Percentiles rank a stretch among this genome's conserved stretches.
phyloP scores from a whole-genome alignment of 2,888 invertebrate genomes.

The Saturnia japonica region DNA sequence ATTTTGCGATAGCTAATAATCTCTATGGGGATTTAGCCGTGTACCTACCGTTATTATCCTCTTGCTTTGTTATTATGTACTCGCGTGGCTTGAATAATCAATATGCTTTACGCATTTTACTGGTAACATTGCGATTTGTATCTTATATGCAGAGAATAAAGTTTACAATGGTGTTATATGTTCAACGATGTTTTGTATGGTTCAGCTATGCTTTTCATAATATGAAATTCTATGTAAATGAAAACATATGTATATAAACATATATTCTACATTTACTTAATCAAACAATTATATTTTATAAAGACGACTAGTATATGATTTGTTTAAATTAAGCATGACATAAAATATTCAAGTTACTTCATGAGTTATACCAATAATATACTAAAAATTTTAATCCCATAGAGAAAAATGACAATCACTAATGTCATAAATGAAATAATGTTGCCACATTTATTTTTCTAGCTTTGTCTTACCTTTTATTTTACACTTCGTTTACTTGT shows the following conservation, averaged over 20 bases:
- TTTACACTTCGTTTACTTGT: too few relatives aligned
- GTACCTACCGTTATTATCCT: slow-evolving; percentile 1
- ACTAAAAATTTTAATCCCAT: too few relatives aligned
- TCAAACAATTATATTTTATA: too few relatives aligned
- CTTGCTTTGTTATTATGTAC: slow-evolving; percentile 6
- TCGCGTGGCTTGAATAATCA: slow-evolving; percentile 10
- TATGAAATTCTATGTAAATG: neutral
- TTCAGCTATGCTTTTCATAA: neutral
- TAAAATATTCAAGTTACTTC: too few relatives aligned
- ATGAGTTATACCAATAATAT: neutral
- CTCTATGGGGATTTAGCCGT: slow-evolving; percentile 9
- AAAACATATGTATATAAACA: neutral
- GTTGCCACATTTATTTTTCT: too few relatives aligned
- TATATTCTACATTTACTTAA: neutral
- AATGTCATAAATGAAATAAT: too few relatives aligned
- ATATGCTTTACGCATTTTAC: neutral
- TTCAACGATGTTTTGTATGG: neutral
- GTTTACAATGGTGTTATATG: neutral
- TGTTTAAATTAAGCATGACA: too few relatives aligned
- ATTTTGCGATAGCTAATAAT: slow-evolving; percentile 16
- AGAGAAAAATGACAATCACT: too few relatives aligned
- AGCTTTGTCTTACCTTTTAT: too few relatives aligned
- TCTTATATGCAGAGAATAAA: neutral
- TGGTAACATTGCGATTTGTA: neutral
- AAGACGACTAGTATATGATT: neutral